A percentile compares a stretch with the other conserved stretches of the same genome.
These are phyloP conservation scores for Heterotilapia buettikoferi DNA, from an alignment of 2,113 vertebrate species.

Conservation along the genomic window DNA sequence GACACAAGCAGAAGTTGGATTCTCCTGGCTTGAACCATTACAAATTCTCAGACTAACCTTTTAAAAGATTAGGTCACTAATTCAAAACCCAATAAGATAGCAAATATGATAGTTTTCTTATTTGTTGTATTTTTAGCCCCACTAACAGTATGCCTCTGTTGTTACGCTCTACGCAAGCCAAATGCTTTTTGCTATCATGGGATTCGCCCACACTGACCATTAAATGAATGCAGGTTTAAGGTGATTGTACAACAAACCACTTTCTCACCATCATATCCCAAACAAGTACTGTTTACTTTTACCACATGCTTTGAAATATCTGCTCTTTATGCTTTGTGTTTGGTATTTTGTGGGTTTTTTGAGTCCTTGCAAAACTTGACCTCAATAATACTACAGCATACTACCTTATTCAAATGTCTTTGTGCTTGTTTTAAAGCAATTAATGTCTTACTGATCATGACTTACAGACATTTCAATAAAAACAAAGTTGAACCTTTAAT, in stretches of 20 bases:
- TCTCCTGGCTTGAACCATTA: neutral
- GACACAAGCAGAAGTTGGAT: neutral
- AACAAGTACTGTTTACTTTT: neutral
- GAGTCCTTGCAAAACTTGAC: neutral
- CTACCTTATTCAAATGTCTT: neutral
- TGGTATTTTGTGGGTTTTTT: neutral
- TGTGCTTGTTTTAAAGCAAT: neutral
- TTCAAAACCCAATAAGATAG: neutral
- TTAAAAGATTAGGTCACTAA: neutral
- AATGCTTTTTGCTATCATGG: neutral
- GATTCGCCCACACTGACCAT: neutral
- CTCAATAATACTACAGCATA: neutral
- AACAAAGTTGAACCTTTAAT: neutral
- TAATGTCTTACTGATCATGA: accelerated
- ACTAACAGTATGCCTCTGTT: neutral
- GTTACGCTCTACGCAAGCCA: neutral
- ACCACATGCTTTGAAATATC: neutral
- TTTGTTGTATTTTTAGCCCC: neutral
- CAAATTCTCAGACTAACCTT: neutral
- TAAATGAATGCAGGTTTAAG: neutral
- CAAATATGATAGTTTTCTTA: neutral
- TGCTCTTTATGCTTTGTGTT: neutral
- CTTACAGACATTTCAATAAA: neutral
- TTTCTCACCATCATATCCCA: neutral
- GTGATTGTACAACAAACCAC: neutral